Conservation (phyloP, 1,140 invertebrate genomes). For the Drosophila pectinifera region DNA sequence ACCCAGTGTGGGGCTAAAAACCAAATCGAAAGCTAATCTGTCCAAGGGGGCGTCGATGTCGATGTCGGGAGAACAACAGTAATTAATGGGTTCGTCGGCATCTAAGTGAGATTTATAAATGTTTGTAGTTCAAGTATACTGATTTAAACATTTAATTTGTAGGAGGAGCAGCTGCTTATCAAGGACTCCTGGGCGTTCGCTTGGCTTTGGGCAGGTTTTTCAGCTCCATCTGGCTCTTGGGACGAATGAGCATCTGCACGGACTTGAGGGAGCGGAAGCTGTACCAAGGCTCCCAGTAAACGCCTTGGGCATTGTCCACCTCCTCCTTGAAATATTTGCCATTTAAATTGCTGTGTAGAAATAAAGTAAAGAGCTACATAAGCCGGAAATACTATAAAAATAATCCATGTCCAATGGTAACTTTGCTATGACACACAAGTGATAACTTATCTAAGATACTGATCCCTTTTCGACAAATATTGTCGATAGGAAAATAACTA, state of each 20-base stretch:
- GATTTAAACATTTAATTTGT: neutral
- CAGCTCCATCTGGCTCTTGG: conserved; percentile 47
- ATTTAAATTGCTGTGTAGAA: conserved; percentile 59
- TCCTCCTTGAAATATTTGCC: conserved; percentile 61
- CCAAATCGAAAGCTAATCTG: conserved; percentile 43
- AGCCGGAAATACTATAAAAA: neutral
- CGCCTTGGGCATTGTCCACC: conserved; percentile 47
- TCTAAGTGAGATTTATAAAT: conserved; percentile 23
- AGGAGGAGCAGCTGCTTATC: neutral
- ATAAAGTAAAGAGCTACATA: neutral
- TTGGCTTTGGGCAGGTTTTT: conserved; percentile 9
- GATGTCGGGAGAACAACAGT: conserved; percentile 3
- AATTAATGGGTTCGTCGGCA: conserved; percentile 20
- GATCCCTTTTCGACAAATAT: no score
- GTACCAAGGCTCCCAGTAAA: conserved; percentile 72
- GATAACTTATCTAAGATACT: neutral
- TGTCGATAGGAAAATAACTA: no score
- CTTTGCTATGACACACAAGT: neutral
- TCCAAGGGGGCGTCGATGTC: conserved; percentile 19
- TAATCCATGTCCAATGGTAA: neutral
- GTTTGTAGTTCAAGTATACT: neutral
- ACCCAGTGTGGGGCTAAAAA: conserved; percentile 10
- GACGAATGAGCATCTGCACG: conserved; percentile 68
- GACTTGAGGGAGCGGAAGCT: conserved; percentile 64
- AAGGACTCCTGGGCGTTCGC: neutral